phyloP scores from a whole-genome alignment of 2,888 invertebrate species.

The Steinernema carpocapsae region DNA sequence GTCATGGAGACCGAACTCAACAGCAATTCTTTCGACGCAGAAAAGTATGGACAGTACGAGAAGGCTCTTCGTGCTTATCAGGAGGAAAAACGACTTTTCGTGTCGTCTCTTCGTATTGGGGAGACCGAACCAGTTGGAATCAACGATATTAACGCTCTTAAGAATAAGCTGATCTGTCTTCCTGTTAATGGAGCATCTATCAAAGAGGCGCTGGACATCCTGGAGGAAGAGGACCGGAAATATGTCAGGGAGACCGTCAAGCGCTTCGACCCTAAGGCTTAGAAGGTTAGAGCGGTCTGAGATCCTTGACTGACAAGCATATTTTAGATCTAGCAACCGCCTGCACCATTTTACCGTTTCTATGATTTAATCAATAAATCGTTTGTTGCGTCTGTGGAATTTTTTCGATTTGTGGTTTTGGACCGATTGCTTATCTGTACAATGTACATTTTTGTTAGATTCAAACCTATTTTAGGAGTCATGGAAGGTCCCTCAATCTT shows the following conservation, averaged over 20 bases:
- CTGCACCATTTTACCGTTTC: no score
- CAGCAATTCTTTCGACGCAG: neutral
- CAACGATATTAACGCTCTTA: neutral
- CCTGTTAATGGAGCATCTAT: neutral
- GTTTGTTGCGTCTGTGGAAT: no score
- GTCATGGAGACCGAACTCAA: constrained; percentile 23
- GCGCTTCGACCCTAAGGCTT: neutral
- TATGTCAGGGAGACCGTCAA: neutral
- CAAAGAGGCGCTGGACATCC: neutral
- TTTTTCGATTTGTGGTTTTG: no score
- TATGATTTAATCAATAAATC: no score
- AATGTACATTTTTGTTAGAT: no score
- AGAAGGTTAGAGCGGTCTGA: no score
- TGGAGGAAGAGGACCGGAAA: neutral
- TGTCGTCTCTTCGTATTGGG: neutral
- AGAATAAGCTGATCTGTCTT: neutral
- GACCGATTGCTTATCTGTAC: no score
- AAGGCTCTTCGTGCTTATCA: neutral
- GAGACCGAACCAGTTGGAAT: neutral
- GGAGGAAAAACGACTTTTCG: neutral
- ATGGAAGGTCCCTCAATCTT: neutral
- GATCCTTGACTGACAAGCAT: no score
- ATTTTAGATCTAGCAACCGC: no score
- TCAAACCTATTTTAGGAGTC: neutral
- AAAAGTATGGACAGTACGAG: neutral